Percentiles rank a stretch among this genome's conserved stretches.
phyloP scores from a whole-genome alignment of 2,888 invertebrate species.

The Nasonia oneida region DNA sequence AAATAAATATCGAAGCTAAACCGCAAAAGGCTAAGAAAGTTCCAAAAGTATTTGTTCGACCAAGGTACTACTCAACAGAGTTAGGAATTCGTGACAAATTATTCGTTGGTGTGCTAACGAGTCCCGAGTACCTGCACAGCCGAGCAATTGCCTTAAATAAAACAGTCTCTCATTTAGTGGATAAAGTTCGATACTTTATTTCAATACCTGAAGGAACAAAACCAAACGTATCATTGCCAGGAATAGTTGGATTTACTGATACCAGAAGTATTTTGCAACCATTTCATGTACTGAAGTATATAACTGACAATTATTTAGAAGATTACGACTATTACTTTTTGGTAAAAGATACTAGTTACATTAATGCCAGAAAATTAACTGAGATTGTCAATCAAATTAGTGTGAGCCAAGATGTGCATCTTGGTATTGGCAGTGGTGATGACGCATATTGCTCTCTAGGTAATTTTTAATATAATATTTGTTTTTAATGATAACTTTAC shows the following conservation, averaged over 20 bases:
- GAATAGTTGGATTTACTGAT: conserved; percentile 94
- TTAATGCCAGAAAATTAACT: conserved; percentile 89
- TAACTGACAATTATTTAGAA: conserved; percentile 92
- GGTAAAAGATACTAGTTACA: conserved; percentile 90
- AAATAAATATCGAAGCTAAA: conserved; percentile 79
- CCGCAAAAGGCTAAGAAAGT: conserved; percentile 79
- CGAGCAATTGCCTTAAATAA: conserved; percentile 92
- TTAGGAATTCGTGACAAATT: conserved; percentile 94
- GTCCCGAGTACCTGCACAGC: conserved; percentile 86
- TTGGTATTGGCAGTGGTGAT: conserved; percentile 85
- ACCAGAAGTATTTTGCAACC: conserved; percentile 88
- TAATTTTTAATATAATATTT: conserved; percentile 70
- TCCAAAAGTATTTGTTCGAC: conserved; percentile 86
- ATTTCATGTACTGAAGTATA: conserved; percentile 93
- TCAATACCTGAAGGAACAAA: conserved; percentile 80
- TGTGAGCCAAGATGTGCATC: conserved; percentile 91
- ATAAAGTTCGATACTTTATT: conserved; percentile 91
- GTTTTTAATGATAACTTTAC: conserved; percentile 15
- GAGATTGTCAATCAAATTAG: conserved; percentile 89
- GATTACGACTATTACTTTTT: conserved; percentile 96
- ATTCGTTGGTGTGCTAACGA: conserved; percentile 92
- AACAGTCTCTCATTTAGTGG: conserved; percentile 91
- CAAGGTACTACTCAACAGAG: conserved; percentile 97
- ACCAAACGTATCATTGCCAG: conserved; percentile 82
- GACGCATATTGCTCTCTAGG: conserved; percentile 86